Percentiles rank a stretch among this genome's conserved stretches.
phyloP scores from a whole-genome alignment of 2,113 vertebrate species.

The Cyanoderma ruficeps region DNA sequence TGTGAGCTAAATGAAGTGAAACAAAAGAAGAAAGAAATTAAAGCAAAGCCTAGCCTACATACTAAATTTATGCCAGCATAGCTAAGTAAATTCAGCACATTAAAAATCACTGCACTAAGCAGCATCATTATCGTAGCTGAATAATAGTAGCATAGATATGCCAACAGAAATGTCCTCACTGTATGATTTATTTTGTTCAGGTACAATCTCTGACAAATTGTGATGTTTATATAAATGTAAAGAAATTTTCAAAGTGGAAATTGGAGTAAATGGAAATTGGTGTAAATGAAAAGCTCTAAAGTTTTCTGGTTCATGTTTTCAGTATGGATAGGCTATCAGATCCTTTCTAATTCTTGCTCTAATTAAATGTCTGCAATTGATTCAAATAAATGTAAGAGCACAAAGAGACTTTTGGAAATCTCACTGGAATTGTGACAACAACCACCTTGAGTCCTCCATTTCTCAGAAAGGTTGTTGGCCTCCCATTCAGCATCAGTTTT shows the following conservation, averaged over 20 bases:
- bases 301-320: neutral
- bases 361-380: neutral
- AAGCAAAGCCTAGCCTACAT: neutral
- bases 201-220: neutral
- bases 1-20: neutral
- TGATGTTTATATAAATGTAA: neutral
- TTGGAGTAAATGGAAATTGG: neutral
- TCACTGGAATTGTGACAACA: neutral
- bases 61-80: neutral
- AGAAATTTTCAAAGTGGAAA: neutral
- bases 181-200: neutral
- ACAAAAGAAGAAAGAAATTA: neutral
- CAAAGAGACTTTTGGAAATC: neutral
- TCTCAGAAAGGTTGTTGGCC: neutral
- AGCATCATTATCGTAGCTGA: neutral
- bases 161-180: neutral
- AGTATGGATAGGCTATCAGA: neutral
- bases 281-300: fast-evolving
- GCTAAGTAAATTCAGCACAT: neutral
- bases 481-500: neutral
- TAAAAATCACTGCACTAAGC: neutral
- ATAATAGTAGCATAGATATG: neutral
- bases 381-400: neutral
- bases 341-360: neutral
- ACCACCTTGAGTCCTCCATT: neutral